These are phyloP conservation scores for Drosophila algonquin DNA, from an alignment of 2,888 invertebrate species.

Conservation along the genomic window DNA sequence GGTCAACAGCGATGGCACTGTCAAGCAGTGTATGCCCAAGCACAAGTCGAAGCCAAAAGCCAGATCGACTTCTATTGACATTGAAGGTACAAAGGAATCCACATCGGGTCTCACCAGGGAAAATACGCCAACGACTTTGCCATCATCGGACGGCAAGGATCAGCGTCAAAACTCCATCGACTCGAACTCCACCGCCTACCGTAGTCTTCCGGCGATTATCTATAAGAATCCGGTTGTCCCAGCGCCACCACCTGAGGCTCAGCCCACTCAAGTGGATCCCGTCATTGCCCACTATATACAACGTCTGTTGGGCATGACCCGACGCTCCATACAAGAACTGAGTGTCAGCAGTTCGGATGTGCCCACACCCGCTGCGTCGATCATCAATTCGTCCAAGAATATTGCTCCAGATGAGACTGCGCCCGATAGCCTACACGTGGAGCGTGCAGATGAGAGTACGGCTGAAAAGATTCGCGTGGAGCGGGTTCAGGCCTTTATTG, in stretches of 20 bases:
- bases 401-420: not conserved
- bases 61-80: not conserved
- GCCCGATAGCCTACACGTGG: not conserved
- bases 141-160: not conserved
- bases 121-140: not conserved
- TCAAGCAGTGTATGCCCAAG: slow-evolving; percentile 52
- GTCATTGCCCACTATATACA: slow-evolving; percentile 84
- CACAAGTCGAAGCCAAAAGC: slow-evolving; percentile 5
- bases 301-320: slow-evolving; percentile 85
- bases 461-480: slow-evolving; percentile 62
- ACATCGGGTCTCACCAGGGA: not conserved
- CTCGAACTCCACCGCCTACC: slow-evolving; percentile 80
- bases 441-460: slow-evolving; percentile 33
- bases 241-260: not conserved
- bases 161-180: slow-evolving; percentile 70
- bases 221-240: slow-evolving; percentile 36
- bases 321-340: slow-evolving; percentile 84
- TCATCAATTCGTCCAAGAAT: slow-evolving; percentile 82
- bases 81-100: slow-evolving; percentile 6
- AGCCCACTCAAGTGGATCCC: slow-evolving; percentile 74
- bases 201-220: slow-evolving; percentile 70
- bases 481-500: slow-evolving; percentile 78
- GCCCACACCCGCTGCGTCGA: slow-evolving; percentile 84
- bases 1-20: slow-evolving; percentile 65
- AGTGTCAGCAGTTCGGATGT: slow-evolving; percentile 84